Evolutionary conservation across 2,113 vertebrate species (phyloP), one percentile per base, ranked within the genome.

Genomic region (Raja brachyura): DNA sequence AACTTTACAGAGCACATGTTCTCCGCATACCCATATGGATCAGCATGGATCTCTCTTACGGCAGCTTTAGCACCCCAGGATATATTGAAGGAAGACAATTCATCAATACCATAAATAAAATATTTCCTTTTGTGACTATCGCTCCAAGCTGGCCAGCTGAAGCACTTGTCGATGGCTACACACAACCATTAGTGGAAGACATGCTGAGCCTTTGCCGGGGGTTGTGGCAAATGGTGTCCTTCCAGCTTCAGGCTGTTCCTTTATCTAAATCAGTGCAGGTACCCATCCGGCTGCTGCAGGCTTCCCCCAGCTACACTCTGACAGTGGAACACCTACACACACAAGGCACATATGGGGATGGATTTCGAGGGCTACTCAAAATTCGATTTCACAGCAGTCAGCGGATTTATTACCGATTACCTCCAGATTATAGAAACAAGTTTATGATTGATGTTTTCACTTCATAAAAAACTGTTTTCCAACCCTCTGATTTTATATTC

Each of bases 21-120:
- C 96, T 98, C n/a, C 93, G 94, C 93, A 93, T 94, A 74, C 97
- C 97, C 0, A 94, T 96, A 39, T 97, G 97, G 97, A 88, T 98
- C 1, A 96, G 95, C 93, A 95, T 97, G 96, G 96, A 95, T 0
- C 22, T 96, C 83, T 94, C 95, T 70, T 93, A 95, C 0, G 94
- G 94, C 74, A 93, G 93, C 31, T 95, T 96, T 86, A 66, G 10
- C 2, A 94, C 94, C 56, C 90, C 95, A 1, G 97, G 96, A 31
- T 94, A 96, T 8, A 22, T 96, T 66, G 61, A 86, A 0, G 96
- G 95, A 66, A 75, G 93, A 66, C 96, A 96, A 63, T 95, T 97
- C 93, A 93, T 97, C 0, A 94, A 93, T 2, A 94, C 95, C 5
- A 95, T 97, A 48, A 93, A 96, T 3, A 92, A 93, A 28, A 90